phyloP scores from a whole-genome alignment of 2,113 vertebrate genomes.

The Ploceus nigricollis region DNA sequence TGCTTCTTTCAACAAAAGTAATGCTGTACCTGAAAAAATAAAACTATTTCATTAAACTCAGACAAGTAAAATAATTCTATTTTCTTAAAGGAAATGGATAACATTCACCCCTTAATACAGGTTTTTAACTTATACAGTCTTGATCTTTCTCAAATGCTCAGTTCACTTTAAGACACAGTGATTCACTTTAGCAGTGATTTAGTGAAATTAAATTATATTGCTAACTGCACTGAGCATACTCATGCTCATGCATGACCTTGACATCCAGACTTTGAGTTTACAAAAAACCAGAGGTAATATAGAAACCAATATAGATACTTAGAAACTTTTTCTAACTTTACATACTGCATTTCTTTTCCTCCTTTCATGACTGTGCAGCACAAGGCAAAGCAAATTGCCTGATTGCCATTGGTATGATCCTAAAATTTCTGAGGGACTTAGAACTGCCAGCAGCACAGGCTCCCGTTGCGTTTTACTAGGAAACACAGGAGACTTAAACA shows the following conservation, averaged over 20 bases:
- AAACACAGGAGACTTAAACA: neutral
- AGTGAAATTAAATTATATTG: neutral
- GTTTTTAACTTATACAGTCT: neutral
- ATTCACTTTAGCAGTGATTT: neutral
- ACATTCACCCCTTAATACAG: neutral
- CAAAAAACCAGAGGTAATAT: neutral
- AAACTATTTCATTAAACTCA: neutral
- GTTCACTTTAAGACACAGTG: neutral
- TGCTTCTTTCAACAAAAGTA: constrained; percentile 83
- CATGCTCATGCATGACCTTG: too few species aligned
- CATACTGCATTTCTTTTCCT: neutral
- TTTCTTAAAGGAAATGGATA: neutral
- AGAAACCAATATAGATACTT: neutral
- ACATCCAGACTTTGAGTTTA: neutral
- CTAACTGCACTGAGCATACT: neutral
- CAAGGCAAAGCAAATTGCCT: neutral
- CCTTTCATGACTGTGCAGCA: neutral
- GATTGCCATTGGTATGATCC: neutral
- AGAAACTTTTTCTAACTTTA: neutral
- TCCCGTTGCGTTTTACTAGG: neutral
- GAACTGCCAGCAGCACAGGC: neutral
- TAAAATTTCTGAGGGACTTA: neutral
- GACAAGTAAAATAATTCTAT: neutral
- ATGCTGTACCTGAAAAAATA: constrained; percentile 80
- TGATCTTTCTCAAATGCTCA: neutral